phyloP scores from a whole-genome alignment of 2,888 invertebrate genomes.

The Cremastinae sp. region DNA sequence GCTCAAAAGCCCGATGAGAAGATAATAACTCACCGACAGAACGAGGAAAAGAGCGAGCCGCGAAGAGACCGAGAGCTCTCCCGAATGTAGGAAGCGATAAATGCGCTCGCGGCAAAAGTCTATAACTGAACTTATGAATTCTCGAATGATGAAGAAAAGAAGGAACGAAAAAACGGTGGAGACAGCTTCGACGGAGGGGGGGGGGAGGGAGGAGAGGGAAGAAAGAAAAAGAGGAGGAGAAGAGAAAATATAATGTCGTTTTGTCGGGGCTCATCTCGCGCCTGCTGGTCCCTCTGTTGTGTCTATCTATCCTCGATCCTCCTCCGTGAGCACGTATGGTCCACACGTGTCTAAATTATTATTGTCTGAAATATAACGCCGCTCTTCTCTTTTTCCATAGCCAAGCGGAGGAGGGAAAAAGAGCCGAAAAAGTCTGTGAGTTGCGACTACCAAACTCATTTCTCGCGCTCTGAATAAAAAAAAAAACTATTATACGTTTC shows the following conservation, averaged over 20 bases:
- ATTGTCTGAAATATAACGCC: slow-evolving; percentile 75
- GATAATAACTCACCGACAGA: slow-evolving; percentile 46
- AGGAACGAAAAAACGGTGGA: background rate
- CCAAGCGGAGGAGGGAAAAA: slow-evolving; percentile 6
- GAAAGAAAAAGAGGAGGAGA: slow-evolving; percentile 25
- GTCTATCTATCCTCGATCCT: slow-evolving; percentile 72
- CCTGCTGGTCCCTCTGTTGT: slow-evolving; percentile 67
- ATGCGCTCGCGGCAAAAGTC: slow-evolving; percentile 5
- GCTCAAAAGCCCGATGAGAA: slow-evolving; percentile 29
- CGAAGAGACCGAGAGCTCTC: background rate
- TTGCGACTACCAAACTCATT: slow-evolving; percentile 17
- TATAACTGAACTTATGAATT: slow-evolving; percentile 19
- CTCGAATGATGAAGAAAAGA: background rate
- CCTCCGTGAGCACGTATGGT: slow-evolving; percentile 73
- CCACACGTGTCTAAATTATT: slow-evolving; percentile 78
- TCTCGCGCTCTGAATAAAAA: slow-evolving; percentile 24
- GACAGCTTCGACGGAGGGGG: slow-evolving; percentile 37
- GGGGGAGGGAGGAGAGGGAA: slow-evolving; percentile 23
- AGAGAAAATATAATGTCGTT: slow-evolving; percentile 43
- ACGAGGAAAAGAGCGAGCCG: slow-evolving; percentile 39
- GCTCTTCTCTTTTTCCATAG: slow-evolving; percentile 37
- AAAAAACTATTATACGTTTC: slow-evolving; percentile 59
- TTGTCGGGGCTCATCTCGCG: slow-evolving; percentile 63
- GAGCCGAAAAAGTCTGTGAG: slow-evolving; percentile 23
- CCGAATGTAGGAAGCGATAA: slow-evolving; percentile 9